Evolutionary conservation across 2,797 vertebrate species (phyloP), one percentile per base, ranked within the genome.

Genomic region (Philypnodon macrostomus): DNA sequence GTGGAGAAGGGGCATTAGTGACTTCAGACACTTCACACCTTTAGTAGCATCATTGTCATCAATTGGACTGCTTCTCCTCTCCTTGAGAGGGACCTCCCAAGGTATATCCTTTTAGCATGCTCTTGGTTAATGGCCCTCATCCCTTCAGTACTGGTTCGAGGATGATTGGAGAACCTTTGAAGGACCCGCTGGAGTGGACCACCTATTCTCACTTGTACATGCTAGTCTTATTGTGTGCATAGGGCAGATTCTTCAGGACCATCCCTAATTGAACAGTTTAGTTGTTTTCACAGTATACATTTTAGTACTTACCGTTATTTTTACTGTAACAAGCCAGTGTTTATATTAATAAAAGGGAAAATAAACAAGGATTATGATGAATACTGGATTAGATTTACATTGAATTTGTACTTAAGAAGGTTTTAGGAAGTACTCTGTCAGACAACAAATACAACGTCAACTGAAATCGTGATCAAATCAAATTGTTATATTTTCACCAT

Each of bases 191-290:
- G 1, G 61, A 76, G 61, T 71, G 71, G 48, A 47, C 10, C 65
- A 52, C 70, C 65, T 58, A 71, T 74, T 69, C 60, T 62, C 58
- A 63, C 67, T 79, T 70, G 49, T 69, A 37, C 60, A 67, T 61
- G 32, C 75, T 66, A 63, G 32, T 61, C 63, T 65, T 62, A 47
- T 77, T 68, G 48, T 46, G 55, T 26, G 56, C 35, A 24, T 79
- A 48, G 69, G 75, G 78, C 73, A 63, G 44, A 79, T 73, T 80
- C 69, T 83, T 84, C 78, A 88, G 86, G 84, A 83, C 70, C 63
- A 74, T 62, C 51, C 73, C 70, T 80, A 86, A 89, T 88, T 77
- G 78, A 80, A 64, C 66, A 54, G 47, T 64, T 71, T 75, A 47
- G 64, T 55, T 54, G 77, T 80, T 66, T 80, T 53, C 63, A 44